phyloP scores from a whole-genome alignment of 2,888 invertebrate species.

The Coelogynopora nodosa region DNA sequence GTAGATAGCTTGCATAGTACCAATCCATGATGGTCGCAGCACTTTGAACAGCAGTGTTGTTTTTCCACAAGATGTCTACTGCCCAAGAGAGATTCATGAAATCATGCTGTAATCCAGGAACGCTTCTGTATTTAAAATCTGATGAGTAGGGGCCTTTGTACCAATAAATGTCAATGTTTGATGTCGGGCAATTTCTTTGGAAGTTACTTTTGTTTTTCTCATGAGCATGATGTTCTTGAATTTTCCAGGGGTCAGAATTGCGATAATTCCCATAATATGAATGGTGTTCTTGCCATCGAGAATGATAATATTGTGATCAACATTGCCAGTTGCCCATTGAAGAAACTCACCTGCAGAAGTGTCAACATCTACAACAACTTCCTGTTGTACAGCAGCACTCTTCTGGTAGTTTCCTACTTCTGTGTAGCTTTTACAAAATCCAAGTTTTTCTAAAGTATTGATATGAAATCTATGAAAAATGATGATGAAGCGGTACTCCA shows the following conservation, averaged over 20 bases:
- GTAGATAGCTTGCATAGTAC: background rate
- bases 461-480: background rate
- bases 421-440: background rate
- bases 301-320: background rate
- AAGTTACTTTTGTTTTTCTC: conserved; percentile 11
- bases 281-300: background rate
- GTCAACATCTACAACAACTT: background rate
- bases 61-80: conserved; percentile 10
- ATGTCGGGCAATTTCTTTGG: conserved; percentile 18
- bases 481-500: background rate
- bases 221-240: conserved; percentile 23
- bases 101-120: conserved; percentile 25
- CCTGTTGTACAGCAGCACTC: background rate
- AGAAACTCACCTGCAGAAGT: background rate
- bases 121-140: conserved; percentile 19
- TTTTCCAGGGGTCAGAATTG: background rate
- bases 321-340: background rate
- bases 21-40: background rate
- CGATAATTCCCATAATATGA: background rate
- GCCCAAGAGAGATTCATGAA: background rate
- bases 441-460: background rate
- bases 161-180: conserved; percentile 12
- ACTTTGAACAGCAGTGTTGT: background rate
- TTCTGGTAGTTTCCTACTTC: background rate
- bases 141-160: conserved; percentile 24